phyloP scores from a whole-genome alignment of 2,888 invertebrate species.

The Teleogryllus oceanicus region DNA sequence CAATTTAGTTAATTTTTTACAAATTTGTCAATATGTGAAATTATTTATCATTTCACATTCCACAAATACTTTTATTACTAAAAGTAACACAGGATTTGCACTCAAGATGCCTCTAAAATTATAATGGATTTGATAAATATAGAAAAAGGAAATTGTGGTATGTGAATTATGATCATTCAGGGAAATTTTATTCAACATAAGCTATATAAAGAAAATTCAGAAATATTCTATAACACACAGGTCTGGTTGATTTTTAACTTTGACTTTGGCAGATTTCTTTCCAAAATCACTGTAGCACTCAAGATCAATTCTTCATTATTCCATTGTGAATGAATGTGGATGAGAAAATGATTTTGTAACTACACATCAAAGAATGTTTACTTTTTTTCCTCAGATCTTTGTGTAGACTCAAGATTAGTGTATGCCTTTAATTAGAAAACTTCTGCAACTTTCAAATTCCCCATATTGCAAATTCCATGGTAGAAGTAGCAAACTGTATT shows the following conservation, averaged over 20 bases:
- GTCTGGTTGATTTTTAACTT: neutral
- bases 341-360: conserved; percentile 18
- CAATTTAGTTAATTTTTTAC: too few relatives aligned
- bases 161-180: too few relatives aligned
- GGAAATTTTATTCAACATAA: too few relatives aligned
- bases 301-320: conserved; percentile 22
- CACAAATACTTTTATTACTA: too few relatives aligned
- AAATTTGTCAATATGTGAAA: too few relatives aligned
- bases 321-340: conserved; percentile 18
- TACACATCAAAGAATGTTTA: conserved; percentile 9
- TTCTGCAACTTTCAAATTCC: conserved; percentile 18
- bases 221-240: neutral
- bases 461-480: neutral
- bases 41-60: too few relatives aligned
- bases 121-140: too few relatives aligned
- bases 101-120: too few relatives aligned
- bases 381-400: neutral
- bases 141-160: too few relatives aligned
- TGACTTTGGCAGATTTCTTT: neutral
- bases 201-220: too few relatives aligned
- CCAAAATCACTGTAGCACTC: conserved; percentile 28
- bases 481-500: neutral
- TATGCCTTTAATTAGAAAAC: neutral
- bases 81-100: too few relatives aligned
- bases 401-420: neutral